Base-by-base conservation (phyloP, 2,888 invertebrate genomes). In the Netelia virgata region DNA sequence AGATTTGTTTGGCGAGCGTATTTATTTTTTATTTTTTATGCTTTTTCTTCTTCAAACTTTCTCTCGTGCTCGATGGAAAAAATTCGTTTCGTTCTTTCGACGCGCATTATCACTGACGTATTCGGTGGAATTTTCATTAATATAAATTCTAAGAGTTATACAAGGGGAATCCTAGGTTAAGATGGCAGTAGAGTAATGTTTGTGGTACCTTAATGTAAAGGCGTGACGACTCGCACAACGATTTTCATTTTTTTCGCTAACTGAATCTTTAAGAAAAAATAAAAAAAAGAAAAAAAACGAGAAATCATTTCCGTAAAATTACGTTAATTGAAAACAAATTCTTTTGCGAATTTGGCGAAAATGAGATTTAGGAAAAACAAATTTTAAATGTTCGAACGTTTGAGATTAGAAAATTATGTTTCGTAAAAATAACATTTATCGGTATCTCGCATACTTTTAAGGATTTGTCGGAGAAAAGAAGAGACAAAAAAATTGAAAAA, bases 121-220 rank as follows among this genome's bases (percentile, higher is more conserved):
- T 81, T 81, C 84, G 68, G 68, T 77, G 82, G 47, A 78, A 70
- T 74, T 55, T 75, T 77, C 83, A 83, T 66, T 74, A 84, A 86
- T 82, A 85, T 74, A 87, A 86, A 88, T 88, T 47, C 76, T 83
- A 84, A 84, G 36, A 41, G 53, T 83, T 70, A 78, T 77, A 86
- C 86, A 84, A 84, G 78, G 86, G 57, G 64, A 77, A 75, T 88
- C 85, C 88, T 89, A 88, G 89, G 88, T 88, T 86, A 89, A 89
- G 84, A 86, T 91, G 91, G 91, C 91, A 91, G 91, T 91, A 89
- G 89, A 89, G 88, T 88, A 88, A 85, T 86, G 83, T 84, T 86
- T 85, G 86, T 87, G 78, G 75, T 82, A 87, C 82, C 85, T 87
- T 78, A 80, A 57, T 78, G 84, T 85, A 85, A 89, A 61, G 77